Evolutionary conservation across 92 coral and sea anemone genomes (phyloP).

Genomic region (Porites cylindrica): DNA sequence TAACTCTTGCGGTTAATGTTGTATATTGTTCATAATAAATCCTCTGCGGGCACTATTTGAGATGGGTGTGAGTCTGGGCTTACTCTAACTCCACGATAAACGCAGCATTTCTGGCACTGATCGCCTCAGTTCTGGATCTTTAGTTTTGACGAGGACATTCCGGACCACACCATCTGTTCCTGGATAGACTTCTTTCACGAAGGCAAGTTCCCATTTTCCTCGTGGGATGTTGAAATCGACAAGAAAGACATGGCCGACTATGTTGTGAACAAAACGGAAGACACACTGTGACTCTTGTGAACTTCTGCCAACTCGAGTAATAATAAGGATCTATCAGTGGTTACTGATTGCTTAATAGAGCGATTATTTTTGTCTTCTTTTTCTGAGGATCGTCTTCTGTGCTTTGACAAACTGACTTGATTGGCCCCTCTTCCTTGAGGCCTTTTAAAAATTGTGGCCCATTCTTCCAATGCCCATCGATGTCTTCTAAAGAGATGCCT

Average conservation of each 20-base stretch:
- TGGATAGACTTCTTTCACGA: constrained; percentile 41
- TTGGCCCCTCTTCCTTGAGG: constrained; percentile 53
- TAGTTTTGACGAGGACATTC: constrained; percentile 56
- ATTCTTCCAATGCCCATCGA: constrained; percentile 21
- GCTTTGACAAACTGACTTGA: neutral
- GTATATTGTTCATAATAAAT: too few relatives aligned
- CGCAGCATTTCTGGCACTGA: constrained; percentile 56
- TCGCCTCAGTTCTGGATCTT: neutral
- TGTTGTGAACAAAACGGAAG: constrained; percentile 28
- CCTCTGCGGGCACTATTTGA: constrained; percentile 12
- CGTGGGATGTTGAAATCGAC: constrained; percentile 58
- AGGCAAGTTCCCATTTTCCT: constrained; percentile 62
- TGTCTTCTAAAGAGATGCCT: constrained; percentile 35
- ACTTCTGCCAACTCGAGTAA: constrained; percentile 39
- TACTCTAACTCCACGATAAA: constrained; percentile 26
- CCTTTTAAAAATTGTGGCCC: constrained; percentile 40
- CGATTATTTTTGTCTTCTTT: constrained; percentile 30
- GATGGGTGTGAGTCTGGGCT: neutral
- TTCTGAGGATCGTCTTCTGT: constrained; percentile 34
- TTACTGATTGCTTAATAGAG: neutral
- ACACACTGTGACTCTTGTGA: constrained; percentile 42
- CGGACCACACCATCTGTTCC: constrained; percentile 53
- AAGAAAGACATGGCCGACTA: constrained; percentile 47
- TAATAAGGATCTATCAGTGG: constrained; percentile 22
- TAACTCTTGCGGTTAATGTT: too few relatives aligned